Evolutionary conservation across 2,888 invertebrate genomes (phyloP), one percentile per base, ranked within the genome.

Genomic region (Prenolepis imparis): DNA sequence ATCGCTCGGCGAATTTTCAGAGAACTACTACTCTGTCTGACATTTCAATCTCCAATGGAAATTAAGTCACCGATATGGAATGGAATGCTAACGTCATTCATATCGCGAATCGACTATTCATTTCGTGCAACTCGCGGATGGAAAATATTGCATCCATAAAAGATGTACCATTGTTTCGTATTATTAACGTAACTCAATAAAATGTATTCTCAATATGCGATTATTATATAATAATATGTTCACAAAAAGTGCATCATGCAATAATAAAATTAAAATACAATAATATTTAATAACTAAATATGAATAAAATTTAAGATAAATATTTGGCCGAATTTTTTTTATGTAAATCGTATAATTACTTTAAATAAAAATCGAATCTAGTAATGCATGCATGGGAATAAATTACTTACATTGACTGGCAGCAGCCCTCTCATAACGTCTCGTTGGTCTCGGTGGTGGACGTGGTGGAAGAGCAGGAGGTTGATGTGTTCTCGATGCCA

Each of bases 401-500:
- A 73, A 44, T 74, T 36, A 92, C 93, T 94, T 87, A 94, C 94
- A 92, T 66, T 92, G 92, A 90, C 92, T 91, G 82, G 92, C 87
- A 44, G 93, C 86, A 44, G 92, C 86, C 41, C 92, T 90, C 75
- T 94, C 94, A 88, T 93, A 94, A 77, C 92, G 92, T 86, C 94
- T 93, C 66, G 93, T 92, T 18, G 94, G 93, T 73, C 94, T 91
- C 15, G 94, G 94, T 5, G 94, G 94, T 73, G 94, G 94, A 82
- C 94, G 92, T 3, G 94, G 94, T 4, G 94, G 94, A 63, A 94
- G 86, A 12, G 94, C 94, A 9, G 94, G 94, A 41, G 94, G 94
- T 87, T 94, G 94, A 91, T 93, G 94, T 84, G 91, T 93, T 91
- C 93, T 93, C 74, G 93, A 91, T 87, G 92, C 90, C 82, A 92